These are phyloP conservation scores for Notarius quadriscutis DNA, from an alignment of 2,113 vertebrate genomes.

Conservation along the genomic window DNA sequence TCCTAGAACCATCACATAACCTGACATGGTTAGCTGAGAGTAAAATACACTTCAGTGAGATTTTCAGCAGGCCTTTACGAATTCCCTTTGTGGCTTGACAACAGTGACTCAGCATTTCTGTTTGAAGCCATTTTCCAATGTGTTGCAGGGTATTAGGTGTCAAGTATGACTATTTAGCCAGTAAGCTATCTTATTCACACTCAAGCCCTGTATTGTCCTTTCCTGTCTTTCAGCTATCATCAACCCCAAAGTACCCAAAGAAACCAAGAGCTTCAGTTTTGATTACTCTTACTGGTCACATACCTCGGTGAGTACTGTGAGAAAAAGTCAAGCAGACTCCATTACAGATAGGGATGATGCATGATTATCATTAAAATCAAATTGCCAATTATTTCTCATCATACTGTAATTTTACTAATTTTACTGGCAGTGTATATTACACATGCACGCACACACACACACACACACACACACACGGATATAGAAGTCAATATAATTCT, in stretches of 20 bases:
- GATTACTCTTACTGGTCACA: slow-evolving; percentile 99
- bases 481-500: background rate
- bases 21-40: background rate
- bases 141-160: slow-evolving; percentile 14
- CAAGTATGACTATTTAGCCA: background rate
- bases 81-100: background rate
- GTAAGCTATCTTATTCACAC: slow-evolving; percentile 26
- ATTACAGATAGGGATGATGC: background rate
- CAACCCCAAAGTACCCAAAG: slow-evolving; percentile 97
- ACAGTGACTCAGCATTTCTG: slow-evolving; percentile 37
- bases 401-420: background rate
- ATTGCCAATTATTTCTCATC: too few relatives aligned
- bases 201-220: slow-evolving; percentile 50
- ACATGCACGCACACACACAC: too few relatives aligned
- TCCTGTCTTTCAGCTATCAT: slow-evolving; percentile 84
- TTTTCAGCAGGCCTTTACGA: background rate
- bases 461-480: background rate
- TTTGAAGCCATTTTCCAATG: slow-evolving; percentile 5
- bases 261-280: slow-evolving; percentile 98
- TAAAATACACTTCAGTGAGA: background rate
- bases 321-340: background rate
- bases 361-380: background rate
- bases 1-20: background rate
- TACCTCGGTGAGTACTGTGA: slow-evolving; percentile 80
- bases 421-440: background rate